Base-by-base conservation (phyloP, 92 coral and sea anemone species). In the Epizoanthus stellaris region DNA sequence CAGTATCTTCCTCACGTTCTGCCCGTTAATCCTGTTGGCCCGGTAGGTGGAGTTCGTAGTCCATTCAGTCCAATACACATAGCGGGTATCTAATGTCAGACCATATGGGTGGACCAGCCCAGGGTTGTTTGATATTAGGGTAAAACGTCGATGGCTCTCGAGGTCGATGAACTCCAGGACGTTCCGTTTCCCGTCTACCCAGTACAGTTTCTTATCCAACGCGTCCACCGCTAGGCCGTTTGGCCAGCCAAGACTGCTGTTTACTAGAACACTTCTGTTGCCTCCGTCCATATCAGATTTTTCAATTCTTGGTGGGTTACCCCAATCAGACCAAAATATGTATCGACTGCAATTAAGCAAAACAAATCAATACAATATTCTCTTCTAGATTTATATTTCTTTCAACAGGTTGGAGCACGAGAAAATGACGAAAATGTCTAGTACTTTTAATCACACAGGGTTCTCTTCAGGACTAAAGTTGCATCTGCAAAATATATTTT, bases 311-410 rank as follows among this genome's bases (percentile, higher is more conserved):
- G 88, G 67, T 3, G 61, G 23, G n/a, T 21, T 5, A 4, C 82
- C 88, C 91, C 91, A 88, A 40, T 88, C 91, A 5, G 91, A 40
- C 88, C 91, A 88, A 72, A 68, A 88, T 85, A 88, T 84, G 17
- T 40, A 30, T 30, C 70, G 43, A 30, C 70, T 66, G 17, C 17
- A 66, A 23, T 65, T 8, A 30, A 30, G 4, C 36, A 14, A 21
- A 66, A 65, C 1, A 3, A 52, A 52, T 52, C 5, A 9, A 9
- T 52, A 52, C 49, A 45, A 5, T 45, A 52, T 52, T 49, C 0
- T 6, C 25, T 23, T 23, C 25, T 23, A 23, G 25, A 23, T 23
- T 23, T 23, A 23, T 23, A 23, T 23, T 23, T 23, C 25, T 23
- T 23, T 23, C 25, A 23, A 23, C 25, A 23, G 25, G 25, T 23